Evolutionary conservation across 2,888 invertebrate genomes (phyloP), one percentile per base, ranked within the genome.

Genomic region (Cinara cedri): DNA sequence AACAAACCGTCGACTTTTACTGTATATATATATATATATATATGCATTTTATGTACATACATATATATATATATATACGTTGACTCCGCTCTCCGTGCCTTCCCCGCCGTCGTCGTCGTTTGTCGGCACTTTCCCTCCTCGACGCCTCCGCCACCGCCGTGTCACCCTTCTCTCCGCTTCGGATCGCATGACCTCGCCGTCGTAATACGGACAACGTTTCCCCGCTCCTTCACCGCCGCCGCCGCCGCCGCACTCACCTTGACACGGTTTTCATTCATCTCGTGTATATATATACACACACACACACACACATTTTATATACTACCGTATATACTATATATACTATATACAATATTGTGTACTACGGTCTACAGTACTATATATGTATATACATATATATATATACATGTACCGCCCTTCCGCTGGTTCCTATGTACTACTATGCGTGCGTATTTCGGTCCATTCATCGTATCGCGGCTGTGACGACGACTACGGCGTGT

Each of bases 251-350:
- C 21, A 68, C 62, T 78, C 70, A 78, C 78, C 78, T 78, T 78
- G 78, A 78, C 78, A 78, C 78, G 78, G 78, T 78, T 78, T 78
- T 78, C 78, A 78, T 78, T 78, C 78, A 78, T 78, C 62, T 60
- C 26, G 16, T 60, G 11, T 34, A 21, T 70, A 42, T 68, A 34
- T 57, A 55, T 55, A 44, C 44, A 42, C n/a, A n/a, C n/a, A n/a
- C n/a, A n/a, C n/a, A n/a, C n/a, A n/a, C n/a, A n/a, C n/a, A n/a
- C n/a, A n/a, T 75, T 65, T 65, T 55, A 75, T 44, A 49, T 3
- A 49, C 49, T 24, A 26, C 26, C 21, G 16, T 62, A 42, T 54
- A 42, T 63, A 55, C 44, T 55, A 44, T 57, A 19, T 66, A 21
- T 49, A n/a, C 14, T 55, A 54, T 55, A 46, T 76, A 57, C 44